These are phyloP conservation scores for Delichon dasypus DNA, from an alignment of 2,797 vertebrate genomes.

Conservation along the genomic window DNA sequence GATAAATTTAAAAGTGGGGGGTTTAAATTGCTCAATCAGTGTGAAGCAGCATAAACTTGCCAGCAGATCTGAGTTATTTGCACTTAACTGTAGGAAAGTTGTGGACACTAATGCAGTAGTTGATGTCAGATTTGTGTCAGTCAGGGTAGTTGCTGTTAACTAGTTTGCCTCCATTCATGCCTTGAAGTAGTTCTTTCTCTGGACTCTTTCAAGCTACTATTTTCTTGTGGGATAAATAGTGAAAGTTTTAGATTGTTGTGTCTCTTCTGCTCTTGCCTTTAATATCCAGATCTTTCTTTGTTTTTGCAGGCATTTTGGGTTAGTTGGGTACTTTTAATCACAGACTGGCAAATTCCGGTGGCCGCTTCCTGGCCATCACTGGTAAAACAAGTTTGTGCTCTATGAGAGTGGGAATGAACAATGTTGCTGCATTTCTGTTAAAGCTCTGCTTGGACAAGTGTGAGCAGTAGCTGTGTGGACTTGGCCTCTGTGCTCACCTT, in stretches of 20 bases:
- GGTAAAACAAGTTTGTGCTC: background rate
- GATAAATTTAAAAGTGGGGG: background rate
- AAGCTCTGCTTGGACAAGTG: background rate
- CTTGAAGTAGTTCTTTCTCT: background rate
- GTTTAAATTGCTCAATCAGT: background rate
- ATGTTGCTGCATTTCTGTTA: fast-evolving
- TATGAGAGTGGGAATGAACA: background rate
- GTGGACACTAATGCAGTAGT: background rate
- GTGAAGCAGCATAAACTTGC: background rate
- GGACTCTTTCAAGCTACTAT: background rate
- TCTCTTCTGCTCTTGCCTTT: background rate
- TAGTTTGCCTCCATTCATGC: background rate
- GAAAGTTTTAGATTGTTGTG: background rate
- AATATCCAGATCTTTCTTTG: background rate
- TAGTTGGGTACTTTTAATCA: background rate
- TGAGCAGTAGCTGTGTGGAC: background rate
- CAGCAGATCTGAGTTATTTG: background rate
- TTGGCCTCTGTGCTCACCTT: background rate
- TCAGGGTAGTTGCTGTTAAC: background rate
- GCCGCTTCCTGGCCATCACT: background rate
- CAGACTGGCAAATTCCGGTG: background rate
- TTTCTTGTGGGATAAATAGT: background rate
- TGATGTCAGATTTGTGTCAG: background rate
- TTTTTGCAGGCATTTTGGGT: background rate
- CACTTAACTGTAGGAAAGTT: background rate